A percentile compares a stretch with the other conserved stretches of the same genome.
Evolutionary conservation across 2,888 invertebrate species (phyloP).

Genomic region (Byasa hedistus): DNA sequence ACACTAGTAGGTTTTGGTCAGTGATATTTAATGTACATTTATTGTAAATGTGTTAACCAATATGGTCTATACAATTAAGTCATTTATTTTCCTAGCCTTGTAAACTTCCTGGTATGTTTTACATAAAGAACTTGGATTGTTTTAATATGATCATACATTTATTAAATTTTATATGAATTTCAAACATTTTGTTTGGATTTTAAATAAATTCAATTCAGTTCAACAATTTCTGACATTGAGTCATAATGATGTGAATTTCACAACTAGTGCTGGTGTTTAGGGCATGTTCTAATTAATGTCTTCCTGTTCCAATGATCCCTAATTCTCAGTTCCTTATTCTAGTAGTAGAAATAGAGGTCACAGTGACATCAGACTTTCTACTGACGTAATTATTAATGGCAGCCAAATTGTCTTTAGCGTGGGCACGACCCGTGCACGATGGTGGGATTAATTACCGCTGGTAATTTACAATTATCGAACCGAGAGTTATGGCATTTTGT

Average conservation of each 20-base stretch:
- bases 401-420: slow-evolving; percentile 23
- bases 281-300: slow-evolving; percentile 21
- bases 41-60: slow-evolving; percentile 1
- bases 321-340: slow-evolving; percentile 7
- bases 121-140: not conserved
- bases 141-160: not conserved
- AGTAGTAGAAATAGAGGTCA: slow-evolving; percentile 15
- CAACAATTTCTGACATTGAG: slow-evolving; percentile 1
- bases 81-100: not conserved
- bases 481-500: slow-evolving; percentile 30
- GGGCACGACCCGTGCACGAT: slow-evolving; percentile 20
- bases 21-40: not conserved
- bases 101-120: not conserved
- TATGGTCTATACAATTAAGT: not conserved
- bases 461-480: slow-evolving; percentile 8
- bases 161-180: not conserved
- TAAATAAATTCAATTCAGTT: too few species aligned
- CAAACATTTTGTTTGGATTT: not conserved
- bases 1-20: not conserved
- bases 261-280: not conserved
- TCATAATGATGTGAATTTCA: slow-evolving; percentile 1
- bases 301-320: slow-evolving; percentile 12
- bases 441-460: slow-evolving; percentile 25
- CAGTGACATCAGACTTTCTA: slow-evolving; percentile 26
- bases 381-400: slow-evolving; percentile 24